These are phyloP conservation scores for Ellobius talpinus DNA, from an alignment of 2,113 vertebrate genomes.

Conservation along the genomic window DNA sequence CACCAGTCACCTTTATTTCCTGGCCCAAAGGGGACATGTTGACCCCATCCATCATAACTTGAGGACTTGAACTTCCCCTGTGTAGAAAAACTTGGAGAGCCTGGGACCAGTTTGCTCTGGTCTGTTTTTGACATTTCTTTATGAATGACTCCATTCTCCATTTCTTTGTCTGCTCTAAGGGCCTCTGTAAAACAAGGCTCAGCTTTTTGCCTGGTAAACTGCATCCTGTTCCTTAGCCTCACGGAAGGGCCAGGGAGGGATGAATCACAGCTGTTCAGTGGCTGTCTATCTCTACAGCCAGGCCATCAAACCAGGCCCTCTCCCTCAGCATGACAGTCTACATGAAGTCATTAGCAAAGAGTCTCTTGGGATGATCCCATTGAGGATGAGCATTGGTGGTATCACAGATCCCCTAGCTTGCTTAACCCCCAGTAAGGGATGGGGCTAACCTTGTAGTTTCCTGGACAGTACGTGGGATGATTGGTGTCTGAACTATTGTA, in stretches of 20 bases:
- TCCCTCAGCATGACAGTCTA: not conserved
- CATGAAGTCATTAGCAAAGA: not conserved
- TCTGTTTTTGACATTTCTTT: not conserved
- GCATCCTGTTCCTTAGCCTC: not conserved
- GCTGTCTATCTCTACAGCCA: not conserved
- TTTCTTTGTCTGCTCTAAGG: not conserved
- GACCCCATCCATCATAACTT: not conserved
- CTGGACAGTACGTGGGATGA: not conserved
- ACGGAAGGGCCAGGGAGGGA: not conserved
- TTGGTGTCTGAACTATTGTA: constrained; percentile 18
- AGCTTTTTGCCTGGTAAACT: not conserved
- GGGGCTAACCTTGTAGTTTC: not conserved
- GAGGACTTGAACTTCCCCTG: not conserved
- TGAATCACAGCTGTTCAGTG: not conserved
- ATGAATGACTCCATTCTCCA: not conserved
- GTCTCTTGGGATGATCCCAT: not conserved
- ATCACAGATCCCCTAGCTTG: not conserved
- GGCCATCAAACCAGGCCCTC: not conserved
- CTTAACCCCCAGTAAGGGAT: not conserved
- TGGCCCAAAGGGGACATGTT: not conserved
- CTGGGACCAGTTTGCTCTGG: too few relatives aligned
- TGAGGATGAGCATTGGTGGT: not conserved
- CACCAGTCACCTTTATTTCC: not conserved
- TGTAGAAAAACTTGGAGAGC: not conserved
- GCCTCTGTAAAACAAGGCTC: not conserved